phyloP scores from a whole-genome alignment of 2,888 invertebrate species.

The Phyllotreta striolata region DNA sequence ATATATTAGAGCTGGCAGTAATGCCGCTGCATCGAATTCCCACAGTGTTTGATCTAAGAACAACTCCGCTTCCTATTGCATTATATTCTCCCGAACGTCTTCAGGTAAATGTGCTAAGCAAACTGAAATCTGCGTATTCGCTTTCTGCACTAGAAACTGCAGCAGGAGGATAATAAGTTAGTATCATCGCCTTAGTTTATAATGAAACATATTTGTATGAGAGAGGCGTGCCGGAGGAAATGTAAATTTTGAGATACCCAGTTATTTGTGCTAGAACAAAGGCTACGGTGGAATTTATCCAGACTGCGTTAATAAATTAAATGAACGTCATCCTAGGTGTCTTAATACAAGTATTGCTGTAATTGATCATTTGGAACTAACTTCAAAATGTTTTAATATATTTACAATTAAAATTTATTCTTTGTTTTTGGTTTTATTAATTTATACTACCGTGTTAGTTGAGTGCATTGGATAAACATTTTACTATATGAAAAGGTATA shows the following conservation, averaged over 20 bases:
- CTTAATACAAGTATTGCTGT: too few relatives aligned
- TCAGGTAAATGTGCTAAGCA: slow-evolving; percentile 25
- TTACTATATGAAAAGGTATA: too few relatives aligned
- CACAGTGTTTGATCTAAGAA: slow-evolving; percentile 28
- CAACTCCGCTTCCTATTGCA: slow-evolving; percentile 22
- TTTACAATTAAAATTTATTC: too few relatives aligned
- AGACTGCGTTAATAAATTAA: too few relatives aligned
- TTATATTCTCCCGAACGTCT: slow-evolving; percentile 15
- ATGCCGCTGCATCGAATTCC: slow-evolving; percentile 24
- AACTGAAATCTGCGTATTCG: slow-evolving; percentile 28
- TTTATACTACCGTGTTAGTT: too few relatives aligned
- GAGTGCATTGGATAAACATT: too few relatives aligned
- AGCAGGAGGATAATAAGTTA: slow-evolving; percentile 21
- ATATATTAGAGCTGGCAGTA: slow-evolving; percentile 22
- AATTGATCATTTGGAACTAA: too few relatives aligned
- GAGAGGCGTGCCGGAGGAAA: neutral
- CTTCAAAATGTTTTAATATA: too few relatives aligned
- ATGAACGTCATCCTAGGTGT: too few relatives aligned
- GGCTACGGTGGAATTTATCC: neutral
- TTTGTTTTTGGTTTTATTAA: too few relatives aligned
- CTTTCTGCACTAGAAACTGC: slow-evolving; percentile 28
- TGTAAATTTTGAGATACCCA: neutral
- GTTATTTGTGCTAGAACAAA: slow-evolving; percentile 6
- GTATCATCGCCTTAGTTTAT: slow-evolving; percentile 15
- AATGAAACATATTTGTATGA: slow-evolving; percentile 17